These are phyloP conservation scores for Candoia aspera DNA, from an alignment of 2,113 vertebrate species.

Conservation along the genomic window DNA sequence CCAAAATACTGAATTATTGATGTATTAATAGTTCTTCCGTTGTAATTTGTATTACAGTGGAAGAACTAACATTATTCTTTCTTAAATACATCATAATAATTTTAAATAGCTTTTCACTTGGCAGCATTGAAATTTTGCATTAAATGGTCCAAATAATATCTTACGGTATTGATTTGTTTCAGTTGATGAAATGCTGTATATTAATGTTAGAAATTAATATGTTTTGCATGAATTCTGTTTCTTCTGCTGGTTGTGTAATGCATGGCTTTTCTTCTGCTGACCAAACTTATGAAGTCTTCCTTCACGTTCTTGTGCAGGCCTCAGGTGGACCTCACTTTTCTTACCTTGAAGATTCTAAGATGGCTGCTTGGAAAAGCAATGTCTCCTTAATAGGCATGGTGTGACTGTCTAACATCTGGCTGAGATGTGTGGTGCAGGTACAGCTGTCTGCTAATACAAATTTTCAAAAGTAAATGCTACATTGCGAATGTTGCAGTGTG, in stretches of 20 bases:
- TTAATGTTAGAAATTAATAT: slow-evolving; percentile 36
- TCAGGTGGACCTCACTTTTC: slow-evolving; percentile 59
- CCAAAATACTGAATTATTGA: not conserved
- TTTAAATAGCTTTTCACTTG: not conserved
- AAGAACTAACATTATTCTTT: slow-evolving; percentile 1
- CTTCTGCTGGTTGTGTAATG: slow-evolving; percentile 58
- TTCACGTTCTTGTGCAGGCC: slow-evolving; percentile 65
- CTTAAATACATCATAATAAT: not conserved
- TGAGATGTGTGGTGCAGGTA: slow-evolving; percentile 66
- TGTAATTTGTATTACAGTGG: not conserved
- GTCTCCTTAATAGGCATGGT: slow-evolving; percentile 75
- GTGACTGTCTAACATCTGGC: slow-evolving; percentile 71
- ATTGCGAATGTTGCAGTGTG: slow-evolving; percentile 49
- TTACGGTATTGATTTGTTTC: not conserved
- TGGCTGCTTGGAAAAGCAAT: slow-evolving; percentile 72
- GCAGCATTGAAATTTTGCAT: not conserved
- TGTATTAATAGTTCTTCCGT: not conserved
- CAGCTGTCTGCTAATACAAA: slow-evolving; percentile 68
- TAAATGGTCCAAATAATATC: not conserved
- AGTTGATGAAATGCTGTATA: not conserved
- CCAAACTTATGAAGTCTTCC: slow-evolving; percentile 74
- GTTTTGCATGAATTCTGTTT: slow-evolving; percentile 49
- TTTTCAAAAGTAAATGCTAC: slow-evolving; percentile 74
- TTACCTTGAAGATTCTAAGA: slow-evolving; percentile 72
- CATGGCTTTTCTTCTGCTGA: slow-evolving; percentile 65